Evolutionary conservation across 2,888 invertebrate species (phyloP), one percentile per base, ranked within the genome.

Genomic region (Scaptomyza parva): DNA sequence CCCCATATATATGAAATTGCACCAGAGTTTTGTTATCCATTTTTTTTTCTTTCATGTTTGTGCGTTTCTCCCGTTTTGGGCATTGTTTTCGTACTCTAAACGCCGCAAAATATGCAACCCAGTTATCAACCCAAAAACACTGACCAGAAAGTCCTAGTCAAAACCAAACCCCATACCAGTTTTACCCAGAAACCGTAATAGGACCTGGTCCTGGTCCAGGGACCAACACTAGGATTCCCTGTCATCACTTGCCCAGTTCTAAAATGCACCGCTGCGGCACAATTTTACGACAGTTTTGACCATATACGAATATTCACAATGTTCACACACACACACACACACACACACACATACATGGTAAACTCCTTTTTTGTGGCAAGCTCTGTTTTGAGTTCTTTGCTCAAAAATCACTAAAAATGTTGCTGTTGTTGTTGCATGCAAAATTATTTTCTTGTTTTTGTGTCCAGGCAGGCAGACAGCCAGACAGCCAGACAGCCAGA

Each of bases 61-160:
- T 8, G 7, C 35, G 33, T 33, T n/a, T 33, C n/a, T 40, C 18
- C 37, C 26, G 51, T 22, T 17, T 59, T 50, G 50, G 54, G 54
- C 82, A 87, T 82, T 82, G 85, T 82, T 81, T 76, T 78, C 60
- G 67, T 76, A 77, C 72, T 76, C 72, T 67, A 83, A 81, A 60
- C 70, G 76, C 86, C 84, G 72, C 75, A 87, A 79, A 82, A 76
- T 83, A 71, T 82, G 87, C 85, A 86, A 66, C 73, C 55, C 62
- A 64, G 86, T 64, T 74, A 62, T 70, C 70, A 64, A 41, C 39
- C 14, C 45, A 14, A 12, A 12, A 22, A 47, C 11, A 14, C 14
- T 35, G 37, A 37, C 44, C 22, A 40, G 30, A 28, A 28, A 28
- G n/a, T n/a, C n/a, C n/a, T n/a, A n/a, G n/a, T n/a, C n/a, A 8